Base-by-base conservation (phyloP, 2,888 invertebrate genomes). In the Enoplolaimus lenunculus region DNA sequence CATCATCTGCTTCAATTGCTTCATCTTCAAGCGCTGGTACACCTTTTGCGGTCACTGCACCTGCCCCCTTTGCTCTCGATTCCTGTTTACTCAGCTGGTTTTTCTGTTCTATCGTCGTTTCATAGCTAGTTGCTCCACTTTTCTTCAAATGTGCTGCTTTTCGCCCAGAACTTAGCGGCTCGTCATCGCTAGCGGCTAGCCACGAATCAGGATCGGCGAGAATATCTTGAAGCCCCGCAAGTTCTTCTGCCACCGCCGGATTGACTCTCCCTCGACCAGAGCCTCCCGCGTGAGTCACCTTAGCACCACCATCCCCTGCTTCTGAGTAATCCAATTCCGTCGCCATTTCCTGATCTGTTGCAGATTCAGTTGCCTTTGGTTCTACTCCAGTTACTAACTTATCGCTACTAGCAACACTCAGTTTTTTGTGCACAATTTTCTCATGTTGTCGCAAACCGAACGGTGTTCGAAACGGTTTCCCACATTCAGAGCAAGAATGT, bases 401-500 rank as follows among this genome's bases (percentile, higher is more conserved):
- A 13, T 7, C 21, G 7, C 21, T 45, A 13, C 7, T 21, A 7
- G 45, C 7, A 13, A 21, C 7, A 45, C 7, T 7, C 21, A 13
- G 7, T 7, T 21, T 45, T 7, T 45, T 7, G 21, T 45, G 45
- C 7, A 45, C 45, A 45, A 13, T 45, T 45, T 45, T 45, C 45
- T 13, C 93, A 84, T 98, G 97, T 82, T 98, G 98, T 83, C 98
- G 98, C 70, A 98, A 86, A 59, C 98, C 98, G 75, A 93, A 93
- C 72, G 93, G 92, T 59, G 95, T 94, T 67, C 90, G 92, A 84
- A 98, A 98, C 73, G 94, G 94, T 86, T 98, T 98, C 75, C 95
- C 95, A 84, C 98, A 98, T 85, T 95, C 93, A 73, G 90, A 88
- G 81, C 98, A 98, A 76, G 93, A 93, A 87, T 98, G 95, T 81